A percentile compares a stretch with the other conserved stretches of the same genome.
These are phyloP conservation scores for Erethizon dorsatum DNA, from an alignment of 2,797 vertebrate genomes.

Conservation along the genomic window DNA sequence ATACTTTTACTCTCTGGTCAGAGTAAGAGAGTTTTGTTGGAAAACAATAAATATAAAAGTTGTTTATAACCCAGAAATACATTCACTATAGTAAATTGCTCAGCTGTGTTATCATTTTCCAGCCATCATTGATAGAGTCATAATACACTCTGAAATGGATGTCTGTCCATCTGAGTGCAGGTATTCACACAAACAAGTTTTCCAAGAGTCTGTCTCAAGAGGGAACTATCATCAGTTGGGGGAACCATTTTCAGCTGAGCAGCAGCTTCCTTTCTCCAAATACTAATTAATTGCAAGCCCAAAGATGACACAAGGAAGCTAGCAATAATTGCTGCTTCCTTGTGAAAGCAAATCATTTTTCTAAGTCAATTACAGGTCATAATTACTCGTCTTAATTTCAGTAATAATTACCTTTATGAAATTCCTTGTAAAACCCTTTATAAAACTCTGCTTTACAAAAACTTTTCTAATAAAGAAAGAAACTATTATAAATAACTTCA, in stretches of 20 bases:
- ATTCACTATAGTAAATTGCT: slow-evolving; percentile 52
- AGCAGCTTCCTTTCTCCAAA: slow-evolving; percentile 67
- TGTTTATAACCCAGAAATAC: background rate
- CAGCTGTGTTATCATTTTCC: background rate
- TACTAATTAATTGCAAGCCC: slow-evolving; percentile 71
- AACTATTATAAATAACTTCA: slow-evolving; percentile 63
- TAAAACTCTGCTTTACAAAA: slow-evolving; percentile 44
- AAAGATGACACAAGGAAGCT: slow-evolving; percentile 59
- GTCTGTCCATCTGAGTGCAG: background rate
- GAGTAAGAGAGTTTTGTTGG: slow-evolving; percentile 27
- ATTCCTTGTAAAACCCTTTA: slow-evolving; percentile 39
- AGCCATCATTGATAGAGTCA: slow-evolving; percentile 20
- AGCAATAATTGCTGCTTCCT: slow-evolving; percentile 68
- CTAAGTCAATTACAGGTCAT: slow-evolving; percentile 72
- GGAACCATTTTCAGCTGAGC: slow-evolving; percentile 66
- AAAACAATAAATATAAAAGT: background rate
- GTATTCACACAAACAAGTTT: slow-evolving; percentile 13
- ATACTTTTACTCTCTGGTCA: background rate
- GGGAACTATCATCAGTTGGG: background rate
- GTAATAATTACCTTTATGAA: slow-evolving; percentile 71
- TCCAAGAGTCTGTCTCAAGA: slow-evolving; percentile 65
- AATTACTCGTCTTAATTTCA: slow-evolving; percentile 81
- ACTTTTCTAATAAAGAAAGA: slow-evolving; percentile 59
- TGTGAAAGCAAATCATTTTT: slow-evolving; percentile 74
- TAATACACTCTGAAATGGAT: slow-evolving; percentile 34